Percentiles rank a stretch among this genome's conserved stretches.
Evolutionary conservation across 2,797 vertebrate genomes (phyloP).

Genomic region (Crenuchus spilurus): DNA sequence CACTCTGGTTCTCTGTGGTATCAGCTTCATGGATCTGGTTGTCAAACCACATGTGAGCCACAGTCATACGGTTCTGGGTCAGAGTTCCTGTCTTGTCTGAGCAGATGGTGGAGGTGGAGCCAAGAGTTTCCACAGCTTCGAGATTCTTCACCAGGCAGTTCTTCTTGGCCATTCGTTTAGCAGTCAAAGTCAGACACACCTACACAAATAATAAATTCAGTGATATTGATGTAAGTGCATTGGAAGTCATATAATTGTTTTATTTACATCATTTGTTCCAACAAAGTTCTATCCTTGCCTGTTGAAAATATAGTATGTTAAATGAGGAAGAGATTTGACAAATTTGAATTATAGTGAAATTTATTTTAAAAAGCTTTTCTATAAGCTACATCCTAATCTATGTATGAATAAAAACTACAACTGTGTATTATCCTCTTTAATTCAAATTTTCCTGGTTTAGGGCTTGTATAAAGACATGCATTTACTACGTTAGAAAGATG

Average conservation of each 20-base stretch:
- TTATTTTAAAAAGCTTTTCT: too few relatives aligned
- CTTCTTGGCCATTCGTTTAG: slow-evolving; percentile 97
- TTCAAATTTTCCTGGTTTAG: too few relatives aligned
- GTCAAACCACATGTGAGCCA: slow-evolving; percentile 95
- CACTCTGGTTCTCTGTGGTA: slow-evolving; percentile 91
- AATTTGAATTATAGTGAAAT: too few relatives aligned
- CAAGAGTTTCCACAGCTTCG: slow-evolving; percentile 94
- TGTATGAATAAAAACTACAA: too few relatives aligned
- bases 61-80: slow-evolving; percentile 94
- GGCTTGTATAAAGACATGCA: too few relatives aligned
- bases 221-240: not conserved
- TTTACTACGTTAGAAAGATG: too few relatives aligned
- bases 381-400: too few relatives aligned
- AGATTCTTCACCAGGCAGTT: slow-evolving; percentile 97
- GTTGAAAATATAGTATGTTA: too few relatives aligned
- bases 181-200: slow-evolving; percentile 76
- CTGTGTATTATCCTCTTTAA: too few relatives aligned
- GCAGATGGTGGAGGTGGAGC: slow-evolving; percentile 92
- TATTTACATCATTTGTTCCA: too few relatives aligned
- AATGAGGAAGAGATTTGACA: too few relatives aligned
- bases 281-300: too few relatives aligned
- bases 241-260: not conserved
- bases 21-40: slow-evolving; percentile 93
- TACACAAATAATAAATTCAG: not conserved
- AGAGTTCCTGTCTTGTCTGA: slow-evolving; percentile 91